Conservation (phyloP, 2,113 vertebrate genomes). For the human region GRCh38 chr11:55856501-55857000, state of each 20-base stretch:
- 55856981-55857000: too few species aligned
- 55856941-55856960: too few species aligned
- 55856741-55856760: background rate
- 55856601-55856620: background rate
- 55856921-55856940: too few species aligned
- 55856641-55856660: fast-evolving
- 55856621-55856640: background rate
- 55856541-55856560: background rate
- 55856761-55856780: background rate
- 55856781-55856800: background rate
- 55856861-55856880: too few species aligned
- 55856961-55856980: too few species aligned
- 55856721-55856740: background rate
- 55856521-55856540: background rate
- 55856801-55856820: background rate
- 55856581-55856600: background rate
- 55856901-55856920: too few species aligned
- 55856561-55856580: background rate
- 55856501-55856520: background rate
- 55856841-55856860: too few species aligned
- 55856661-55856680: background rate
- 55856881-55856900: too few species aligned
- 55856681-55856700: background rate
- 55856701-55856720: background rate
- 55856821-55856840: too few species aligned